phyloP scores from a whole-genome alignment of 2,113 vertebrate genomes.

The Orthonyx spaldingii region DNA sequence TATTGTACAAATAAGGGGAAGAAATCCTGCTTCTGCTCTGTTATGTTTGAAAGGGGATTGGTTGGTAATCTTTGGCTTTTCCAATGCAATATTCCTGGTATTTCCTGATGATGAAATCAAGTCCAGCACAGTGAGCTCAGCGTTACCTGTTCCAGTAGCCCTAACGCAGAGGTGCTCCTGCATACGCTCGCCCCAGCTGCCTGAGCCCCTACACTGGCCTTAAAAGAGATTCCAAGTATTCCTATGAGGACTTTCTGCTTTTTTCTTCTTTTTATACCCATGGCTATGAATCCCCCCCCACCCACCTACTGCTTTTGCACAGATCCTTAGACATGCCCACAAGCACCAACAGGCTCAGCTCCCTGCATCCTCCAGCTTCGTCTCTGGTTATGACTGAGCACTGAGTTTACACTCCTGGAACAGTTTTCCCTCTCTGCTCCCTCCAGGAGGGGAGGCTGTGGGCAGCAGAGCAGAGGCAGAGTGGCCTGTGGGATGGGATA shows the following conservation, averaged over 20 bases:
- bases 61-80: not conserved
- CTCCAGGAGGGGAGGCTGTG: rapidly evolving
- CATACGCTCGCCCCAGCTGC: rapidly evolving
- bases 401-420: not conserved
- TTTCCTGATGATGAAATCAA: not conserved
- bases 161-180: not conserved
- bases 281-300: rapidly evolving
- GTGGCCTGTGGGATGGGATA: rapidly evolving
- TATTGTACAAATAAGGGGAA: rapidly evolving
- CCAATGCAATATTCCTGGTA: no score
- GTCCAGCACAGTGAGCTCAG: rapidly evolving
- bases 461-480: rapidly evolving
- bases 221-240: not conserved
- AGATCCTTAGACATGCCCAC: rapidly evolving
- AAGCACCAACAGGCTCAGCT: not conserved
- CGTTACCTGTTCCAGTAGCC: not conserved
- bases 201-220: rapidly evolving
- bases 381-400: rapidly evolving
- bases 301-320: not conserved
- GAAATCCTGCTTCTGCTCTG: not conserved
- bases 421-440: rapidly evolving
- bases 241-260: not conserved
- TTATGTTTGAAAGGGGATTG: rapidly evolving
- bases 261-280: not conserved
- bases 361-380: rapidly evolving